These are phyloP conservation scores for Emesis furor DNA, from an alignment of 2,888 invertebrate genomes.

Conservation along the genomic window DNA sequence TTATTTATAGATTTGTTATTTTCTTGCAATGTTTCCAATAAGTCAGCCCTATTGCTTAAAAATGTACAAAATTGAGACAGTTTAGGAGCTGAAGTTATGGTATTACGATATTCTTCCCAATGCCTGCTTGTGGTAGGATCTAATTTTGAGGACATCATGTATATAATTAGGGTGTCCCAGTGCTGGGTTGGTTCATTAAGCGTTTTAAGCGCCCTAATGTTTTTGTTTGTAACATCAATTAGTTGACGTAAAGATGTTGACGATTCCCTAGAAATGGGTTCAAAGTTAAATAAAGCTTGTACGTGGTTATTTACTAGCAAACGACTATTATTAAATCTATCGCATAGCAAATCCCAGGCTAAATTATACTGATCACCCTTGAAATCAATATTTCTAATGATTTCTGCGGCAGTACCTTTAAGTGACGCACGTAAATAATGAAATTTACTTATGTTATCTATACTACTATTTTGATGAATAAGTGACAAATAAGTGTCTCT, in stretches of 20 bases:
- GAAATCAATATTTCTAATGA: background rate
- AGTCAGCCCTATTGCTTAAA: slow-evolving; percentile 28
- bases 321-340: background rate
- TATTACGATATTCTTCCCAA: slow-evolving; percentile 12
- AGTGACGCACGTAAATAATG: background rate
- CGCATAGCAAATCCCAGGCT: background rate
- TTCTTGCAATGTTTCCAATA: slow-evolving; percentile 41
- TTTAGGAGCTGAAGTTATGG: background rate
- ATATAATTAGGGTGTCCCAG: background rate
- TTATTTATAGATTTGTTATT: background rate
- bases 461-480: background rate
- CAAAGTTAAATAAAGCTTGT: background rate
- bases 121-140: background rate
- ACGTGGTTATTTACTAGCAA: background rate
- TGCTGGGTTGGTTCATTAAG: too few species aligned
- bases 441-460: background rate
- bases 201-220: too few species aligned
- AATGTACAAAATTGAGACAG: slow-evolving; percentile 29
- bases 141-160: too few species aligned
- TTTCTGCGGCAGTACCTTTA: background rate
- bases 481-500: background rate
- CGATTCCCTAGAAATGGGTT: too few species aligned
- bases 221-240: too few species aligned
- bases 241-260: too few species aligned
- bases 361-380: background rate